Conservation (phyloP, 2,888 invertebrate genomes). For the Muschampia plurimacula region DNA sequence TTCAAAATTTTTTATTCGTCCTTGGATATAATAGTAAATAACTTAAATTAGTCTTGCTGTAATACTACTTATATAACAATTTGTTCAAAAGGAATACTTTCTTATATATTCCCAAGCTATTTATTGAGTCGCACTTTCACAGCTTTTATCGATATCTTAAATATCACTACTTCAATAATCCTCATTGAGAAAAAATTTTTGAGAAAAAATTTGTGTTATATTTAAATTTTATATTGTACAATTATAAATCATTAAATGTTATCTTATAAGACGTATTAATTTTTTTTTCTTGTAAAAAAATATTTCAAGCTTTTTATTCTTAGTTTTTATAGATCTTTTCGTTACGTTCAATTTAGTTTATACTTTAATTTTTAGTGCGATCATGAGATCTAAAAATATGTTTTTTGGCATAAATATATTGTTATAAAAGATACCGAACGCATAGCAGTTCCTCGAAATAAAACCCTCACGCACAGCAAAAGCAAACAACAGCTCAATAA, state of each 20-base stretch:
- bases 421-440: neutral
- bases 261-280: neutral
- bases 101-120: neutral
- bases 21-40: too few species aligned
- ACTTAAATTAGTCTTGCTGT: neutral
- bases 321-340: neutral
- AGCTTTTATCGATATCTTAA: neutral
- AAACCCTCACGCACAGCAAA: conserved; percentile 12
- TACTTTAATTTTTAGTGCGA: neutral
- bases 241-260: neutral
- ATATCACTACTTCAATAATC: neutral
- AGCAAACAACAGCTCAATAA: conserved; percentile 36
- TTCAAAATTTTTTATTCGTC: neutral
- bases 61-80: neutral
- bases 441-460: neutral
- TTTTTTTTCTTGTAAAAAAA: neutral
- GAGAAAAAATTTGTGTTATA: neutral
- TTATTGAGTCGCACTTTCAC: conserved; percentile 26
- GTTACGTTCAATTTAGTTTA: neutral
- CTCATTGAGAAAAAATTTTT: neutral
- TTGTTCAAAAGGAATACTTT: neutral
- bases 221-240: neutral
- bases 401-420: neutral
- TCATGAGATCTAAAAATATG: neutral
- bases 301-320: neutral